Percentiles rank a stretch among this genome's conserved stretches.
Evolutionary conservation across 1,140 invertebrate species (phyloP).

Genomic region (Neuroterus valhalla): DNA sequence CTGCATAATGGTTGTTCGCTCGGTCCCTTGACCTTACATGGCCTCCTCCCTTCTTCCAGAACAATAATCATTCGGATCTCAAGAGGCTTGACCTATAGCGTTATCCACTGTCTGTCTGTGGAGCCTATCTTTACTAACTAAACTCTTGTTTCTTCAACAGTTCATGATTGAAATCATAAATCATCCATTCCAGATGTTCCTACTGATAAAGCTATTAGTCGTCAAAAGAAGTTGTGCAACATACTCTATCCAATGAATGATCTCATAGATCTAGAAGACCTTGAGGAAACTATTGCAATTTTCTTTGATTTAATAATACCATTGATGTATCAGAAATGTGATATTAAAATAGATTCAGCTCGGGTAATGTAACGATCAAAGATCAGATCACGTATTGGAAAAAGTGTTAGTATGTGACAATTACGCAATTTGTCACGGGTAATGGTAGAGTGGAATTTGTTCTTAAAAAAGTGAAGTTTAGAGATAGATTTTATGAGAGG

Average conservation of each 20-base stretch:
- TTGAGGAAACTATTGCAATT: no score
- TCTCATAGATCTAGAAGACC: no score
- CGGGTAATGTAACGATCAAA: no score
- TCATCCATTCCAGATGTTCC: neutral
- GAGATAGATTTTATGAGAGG: slow-evolving; percentile 22
- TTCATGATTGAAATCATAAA: neutral
- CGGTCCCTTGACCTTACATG: slow-evolving; percentile 64
- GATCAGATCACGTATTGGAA: no score
- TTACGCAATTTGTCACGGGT: slow-evolving; percentile 1
- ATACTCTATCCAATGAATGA: no score
- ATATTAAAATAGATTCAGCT: no score
- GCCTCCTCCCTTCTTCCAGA: slow-evolving; percentile 46
- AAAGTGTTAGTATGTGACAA: neutral
- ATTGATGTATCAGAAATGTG: no score
- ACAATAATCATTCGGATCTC: neutral
- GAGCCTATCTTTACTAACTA: neutral
- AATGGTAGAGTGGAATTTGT: neutral
- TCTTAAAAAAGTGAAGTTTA: neutral
- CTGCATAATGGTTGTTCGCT: slow-evolving; percentile 62
- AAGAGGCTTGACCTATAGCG: slow-evolving; percentile 22
- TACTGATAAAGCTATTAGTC: no score
- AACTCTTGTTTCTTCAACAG: neutral
- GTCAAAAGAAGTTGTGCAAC: no score
- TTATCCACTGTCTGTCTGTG: neutral
- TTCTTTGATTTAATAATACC: no score